phyloP scores from a whole-genome alignment of 2,888 invertebrate genomes.

The Napeogenes inachia region DNA sequence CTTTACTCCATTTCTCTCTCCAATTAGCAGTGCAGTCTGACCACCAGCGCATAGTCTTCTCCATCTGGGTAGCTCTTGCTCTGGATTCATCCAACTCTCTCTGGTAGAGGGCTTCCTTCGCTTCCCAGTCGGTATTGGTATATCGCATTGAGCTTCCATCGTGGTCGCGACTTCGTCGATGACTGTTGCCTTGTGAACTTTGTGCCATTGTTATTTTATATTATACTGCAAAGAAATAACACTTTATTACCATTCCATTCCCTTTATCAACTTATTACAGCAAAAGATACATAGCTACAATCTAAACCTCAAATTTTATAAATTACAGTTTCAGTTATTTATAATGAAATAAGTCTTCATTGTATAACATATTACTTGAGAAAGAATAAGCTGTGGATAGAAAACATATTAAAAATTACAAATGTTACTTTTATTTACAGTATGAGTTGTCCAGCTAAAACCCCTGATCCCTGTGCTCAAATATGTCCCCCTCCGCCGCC shows the following conservation, averaged over 20 bases:
- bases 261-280: not conserved
- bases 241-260: not conserved
- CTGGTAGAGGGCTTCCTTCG: constrained; percentile 82
- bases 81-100: constrained; percentile 96
- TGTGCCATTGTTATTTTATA: constrained; percentile 72
- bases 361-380: too few relatives aligned
- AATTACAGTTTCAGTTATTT: too few relatives aligned
- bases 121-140: constrained; percentile 86
- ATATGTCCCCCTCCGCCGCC: constrained; percentile 49
- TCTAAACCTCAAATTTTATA: too few relatives aligned
- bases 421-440: constrained; percentile 8
- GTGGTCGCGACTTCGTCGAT: constrained; percentile 79
- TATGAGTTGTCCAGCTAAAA: constrained; percentile 36
- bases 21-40: constrained; percentile 99
- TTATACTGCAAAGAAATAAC: constrained; percentile 34
- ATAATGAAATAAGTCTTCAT: too few relatives aligned
- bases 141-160: constrained; percentile 80
- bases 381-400: too few relatives aligned
- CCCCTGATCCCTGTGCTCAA: constrained; percentile 49
- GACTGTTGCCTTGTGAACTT: constrained; percentile 83
- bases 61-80: constrained; percentile 97
- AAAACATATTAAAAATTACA: too few relatives aligned
- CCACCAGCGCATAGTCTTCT: constrained; percentile 99
- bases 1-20: constrained; percentile 97
- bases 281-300: not conserved